These are phyloP conservation scores for Thalpophila matura DNA, from an alignment of 2,888 invertebrate genomes.

Conservation along the genomic window DNA sequence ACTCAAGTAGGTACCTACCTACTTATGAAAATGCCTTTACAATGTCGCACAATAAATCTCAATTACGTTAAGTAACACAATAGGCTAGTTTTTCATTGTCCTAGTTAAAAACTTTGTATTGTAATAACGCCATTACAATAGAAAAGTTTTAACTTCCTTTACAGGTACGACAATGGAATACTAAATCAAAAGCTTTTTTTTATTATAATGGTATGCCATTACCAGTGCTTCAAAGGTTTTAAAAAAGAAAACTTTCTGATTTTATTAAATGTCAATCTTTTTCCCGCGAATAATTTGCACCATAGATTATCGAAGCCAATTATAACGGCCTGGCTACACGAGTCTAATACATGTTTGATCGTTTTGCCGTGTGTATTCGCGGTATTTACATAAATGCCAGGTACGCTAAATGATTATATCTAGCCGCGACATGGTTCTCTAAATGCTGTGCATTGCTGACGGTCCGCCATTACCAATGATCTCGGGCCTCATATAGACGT, in stretches of 20 bases:
- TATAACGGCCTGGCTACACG: conserved; percentile 47
- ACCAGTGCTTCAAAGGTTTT: neutral
- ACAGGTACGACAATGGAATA: conserved; percentile 53
- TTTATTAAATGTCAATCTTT: conserved; percentile 15
- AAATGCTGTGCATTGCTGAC: conserved; percentile 56
- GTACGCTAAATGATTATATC: conserved; percentile 63
- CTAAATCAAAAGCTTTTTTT: conserved; percentile 42
- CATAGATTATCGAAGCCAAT: conserved; percentile 50
- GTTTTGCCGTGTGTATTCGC: conserved; percentile 41
- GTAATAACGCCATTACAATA: conserved; percentile 44
- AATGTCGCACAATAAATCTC: conserved; percentile 49
- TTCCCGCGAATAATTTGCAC: conserved; percentile 42
- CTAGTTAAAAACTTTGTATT: conserved; percentile 54
- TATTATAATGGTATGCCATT: conserved; percentile 1
- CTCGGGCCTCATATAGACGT: conserved; percentile 34
- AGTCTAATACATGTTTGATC: conserved; percentile 45
- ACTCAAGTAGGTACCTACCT: neutral
- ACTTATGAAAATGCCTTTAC: conserved; percentile 34
- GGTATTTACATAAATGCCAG: conserved; percentile 63
- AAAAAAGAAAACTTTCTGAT: conserved; percentile 8
- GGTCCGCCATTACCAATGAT: conserved; percentile 50
- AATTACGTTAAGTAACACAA: conserved; percentile 55
- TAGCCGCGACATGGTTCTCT: conserved; percentile 52
- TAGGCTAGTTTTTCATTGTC: conserved; percentile 55
- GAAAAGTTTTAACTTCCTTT: conserved; percentile 55